Evolutionary conservation across 1,140 invertebrate species (phyloP).

Genomic region (Drosophila arizonae): DNA sequence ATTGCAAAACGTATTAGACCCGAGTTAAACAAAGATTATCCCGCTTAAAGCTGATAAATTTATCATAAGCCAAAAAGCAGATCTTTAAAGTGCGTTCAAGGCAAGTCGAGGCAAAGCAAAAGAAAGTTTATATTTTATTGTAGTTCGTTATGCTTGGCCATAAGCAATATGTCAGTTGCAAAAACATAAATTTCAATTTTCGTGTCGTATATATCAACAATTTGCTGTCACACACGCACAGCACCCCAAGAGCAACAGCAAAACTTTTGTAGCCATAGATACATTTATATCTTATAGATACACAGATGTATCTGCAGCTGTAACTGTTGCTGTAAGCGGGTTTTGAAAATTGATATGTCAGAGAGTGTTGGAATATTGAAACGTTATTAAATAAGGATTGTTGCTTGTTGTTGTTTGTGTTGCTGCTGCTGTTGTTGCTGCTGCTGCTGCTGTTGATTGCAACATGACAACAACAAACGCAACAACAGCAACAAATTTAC

Average conservation of each 20-base stretch:
- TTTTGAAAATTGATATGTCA: conserved; percentile 78
- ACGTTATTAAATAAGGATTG: conserved; percentile 73
- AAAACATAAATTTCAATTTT: conserved; percentile 79
- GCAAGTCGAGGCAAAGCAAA: no score
- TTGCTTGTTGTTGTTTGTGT: conserved; percentile 19
- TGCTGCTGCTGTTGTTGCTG: conserved; percentile 22
- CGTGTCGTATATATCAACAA: conserved; percentile 75
- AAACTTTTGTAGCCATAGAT: conserved; percentile 43
- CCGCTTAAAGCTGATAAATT: no score
- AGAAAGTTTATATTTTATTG: no score
- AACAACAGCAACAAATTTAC: conserved; percentile 42
- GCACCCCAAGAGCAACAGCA: conserved; percentile 6
- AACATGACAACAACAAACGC: conserved; percentile 44
- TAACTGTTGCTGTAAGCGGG: conserved; percentile 20
- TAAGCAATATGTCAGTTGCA: conserved; percentile 67
- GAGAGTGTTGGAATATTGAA: conserved; percentile 78
- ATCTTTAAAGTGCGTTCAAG: no score
- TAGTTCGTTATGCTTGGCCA: conserved; percentile 10
- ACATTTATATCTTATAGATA: conserved; percentile 37
- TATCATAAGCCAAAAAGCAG: no score
- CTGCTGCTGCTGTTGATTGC: conserved; percentile 59
- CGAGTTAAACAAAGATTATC: no score
- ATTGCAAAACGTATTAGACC: no score
- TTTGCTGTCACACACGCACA: conserved; percentile 57
- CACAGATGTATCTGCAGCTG: conserved; percentile 28